These are phyloP conservation scores for Hypocryptadius cinnamomeus DNA, from an alignment of 2,113 vertebrate species.

Conservation along the genomic window DNA sequence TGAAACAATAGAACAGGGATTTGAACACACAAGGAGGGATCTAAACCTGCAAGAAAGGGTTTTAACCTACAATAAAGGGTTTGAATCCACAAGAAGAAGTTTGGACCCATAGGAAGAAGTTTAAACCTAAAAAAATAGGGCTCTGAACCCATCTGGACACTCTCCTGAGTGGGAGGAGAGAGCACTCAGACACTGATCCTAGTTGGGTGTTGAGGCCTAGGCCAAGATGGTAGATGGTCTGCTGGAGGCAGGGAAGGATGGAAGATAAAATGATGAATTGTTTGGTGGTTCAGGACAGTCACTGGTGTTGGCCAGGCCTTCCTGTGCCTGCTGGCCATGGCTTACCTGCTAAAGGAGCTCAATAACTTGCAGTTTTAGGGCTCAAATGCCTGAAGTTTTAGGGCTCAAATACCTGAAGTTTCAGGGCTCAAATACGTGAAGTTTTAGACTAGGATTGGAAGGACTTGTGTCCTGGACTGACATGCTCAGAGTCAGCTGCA, in stretches of 20 bases:
- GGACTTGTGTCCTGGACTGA: not conserved
- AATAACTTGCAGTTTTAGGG: not conserved
- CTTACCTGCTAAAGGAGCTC: not conserved
- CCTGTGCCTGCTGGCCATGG: not conserved
- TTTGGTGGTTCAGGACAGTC: not conserved
- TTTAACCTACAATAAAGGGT: not conserved
- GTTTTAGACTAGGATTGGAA: not conserved
- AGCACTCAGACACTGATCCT: not conserved
- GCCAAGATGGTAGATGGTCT: not conserved
- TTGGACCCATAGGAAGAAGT: not conserved
- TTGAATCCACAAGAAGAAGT: not conserved
- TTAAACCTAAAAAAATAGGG: too few relatives aligned
- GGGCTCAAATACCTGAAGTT: not conserved
- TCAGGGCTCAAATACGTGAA: not conserved
- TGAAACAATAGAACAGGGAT: too few relatives aligned
- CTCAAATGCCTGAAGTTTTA: not conserved
- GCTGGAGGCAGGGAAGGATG: not conserved
- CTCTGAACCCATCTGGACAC: not conserved
- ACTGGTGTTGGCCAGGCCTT: not conserved
- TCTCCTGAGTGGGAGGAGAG: not conserved
- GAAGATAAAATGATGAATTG: not conserved
- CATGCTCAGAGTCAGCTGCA: not conserved
- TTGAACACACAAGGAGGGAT: not conserved
- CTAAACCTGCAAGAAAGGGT: not conserved
- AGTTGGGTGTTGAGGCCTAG: not conserved